Evolutionary conservation across 1,140 invertebrate genomes (phyloP), one percentile per base, ranked within the genome.

Genomic region (Protaetia brevitarsis): DNA sequence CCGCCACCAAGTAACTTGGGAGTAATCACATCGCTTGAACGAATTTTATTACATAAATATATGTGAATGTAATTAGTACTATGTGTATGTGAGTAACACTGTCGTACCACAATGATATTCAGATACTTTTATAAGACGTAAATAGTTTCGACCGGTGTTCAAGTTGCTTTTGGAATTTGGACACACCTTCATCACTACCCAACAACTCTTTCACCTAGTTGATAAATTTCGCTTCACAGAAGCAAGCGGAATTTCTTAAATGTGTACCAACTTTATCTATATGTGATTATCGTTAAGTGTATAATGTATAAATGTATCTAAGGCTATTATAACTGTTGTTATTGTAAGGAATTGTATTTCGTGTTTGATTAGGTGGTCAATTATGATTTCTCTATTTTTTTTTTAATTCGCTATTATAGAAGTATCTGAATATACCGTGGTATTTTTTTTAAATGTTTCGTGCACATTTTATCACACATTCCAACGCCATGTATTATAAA

Each of bases 381-480:
- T 34, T 34, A 34, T 6, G 31, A 34, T 11, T 34, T 34, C 8
- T 6, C 13, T 34, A 34, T 34, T 8, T 8, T 34, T 34, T 34
- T 2, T 34, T 34, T 2, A 11, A 34, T 34, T 34, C n/a, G n/a
- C n/a, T n/a, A n/a, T n/a, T 34, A 34, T 11, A n/a, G 19, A 23
- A 51, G 41, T 8, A 51, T 51, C 41, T 51, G 41, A 23, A 51
- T 51, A 51, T 23, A 8, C 2, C 19, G 11, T 23, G 41, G 41
- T 51, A 23, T 10, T 51, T 51, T 51, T 51, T 51, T 23, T 51
- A 51, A 51, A 51, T 19, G 41, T 51, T 51, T 51, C 10, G 26
- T 51, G 41, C 41, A 51, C 41, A 51, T 51, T 37, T 51, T 23
- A 51, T n/a, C n/a, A 51, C 11, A 51, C 41, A 51, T 51, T 51